phyloP scores from a whole-genome alignment of 2,113 vertebrate genomes.

The Climacteris rufus region DNA sequence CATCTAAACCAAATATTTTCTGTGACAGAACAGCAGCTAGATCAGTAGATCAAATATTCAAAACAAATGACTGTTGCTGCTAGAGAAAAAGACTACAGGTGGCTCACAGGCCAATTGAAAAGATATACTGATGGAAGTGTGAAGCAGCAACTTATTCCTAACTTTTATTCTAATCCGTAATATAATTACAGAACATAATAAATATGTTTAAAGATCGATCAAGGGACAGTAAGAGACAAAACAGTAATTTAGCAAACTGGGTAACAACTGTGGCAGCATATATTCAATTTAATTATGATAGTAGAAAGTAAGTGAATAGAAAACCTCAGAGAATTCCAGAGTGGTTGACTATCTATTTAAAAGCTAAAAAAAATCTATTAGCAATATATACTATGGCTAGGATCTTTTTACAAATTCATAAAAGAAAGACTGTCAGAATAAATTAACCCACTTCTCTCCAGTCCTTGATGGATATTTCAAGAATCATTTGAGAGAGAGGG shows the following conservation, averaged over 20 bases:
- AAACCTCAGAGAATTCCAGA: background rate
- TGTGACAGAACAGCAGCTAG: background rate
- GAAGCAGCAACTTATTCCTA: background rate
- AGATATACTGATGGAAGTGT: background rate
- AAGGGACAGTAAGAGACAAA: background rate
- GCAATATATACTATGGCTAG: background rate
- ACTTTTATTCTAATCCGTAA: background rate
- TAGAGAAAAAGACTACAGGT: background rate
- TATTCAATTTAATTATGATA: background rate
- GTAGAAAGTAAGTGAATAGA: background rate
- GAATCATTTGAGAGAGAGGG: background rate
- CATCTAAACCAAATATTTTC: background rate
- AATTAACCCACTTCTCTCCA: background rate
- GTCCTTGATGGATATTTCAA: background rate
- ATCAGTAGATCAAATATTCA: background rate
- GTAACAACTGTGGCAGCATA: background rate
- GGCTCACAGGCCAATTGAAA: background rate
- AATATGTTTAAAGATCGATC: background rate
- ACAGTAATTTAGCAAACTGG: background rate
- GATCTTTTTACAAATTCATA: background rate
- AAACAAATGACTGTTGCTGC: background rate
- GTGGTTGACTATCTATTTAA: background rate
- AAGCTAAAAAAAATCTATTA: background rate
- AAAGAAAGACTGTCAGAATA: background rate
- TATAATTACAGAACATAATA: background rate